Conservation (phyloP, 2,888 invertebrate genomes). For the Frankliniella fusca region DNA sequence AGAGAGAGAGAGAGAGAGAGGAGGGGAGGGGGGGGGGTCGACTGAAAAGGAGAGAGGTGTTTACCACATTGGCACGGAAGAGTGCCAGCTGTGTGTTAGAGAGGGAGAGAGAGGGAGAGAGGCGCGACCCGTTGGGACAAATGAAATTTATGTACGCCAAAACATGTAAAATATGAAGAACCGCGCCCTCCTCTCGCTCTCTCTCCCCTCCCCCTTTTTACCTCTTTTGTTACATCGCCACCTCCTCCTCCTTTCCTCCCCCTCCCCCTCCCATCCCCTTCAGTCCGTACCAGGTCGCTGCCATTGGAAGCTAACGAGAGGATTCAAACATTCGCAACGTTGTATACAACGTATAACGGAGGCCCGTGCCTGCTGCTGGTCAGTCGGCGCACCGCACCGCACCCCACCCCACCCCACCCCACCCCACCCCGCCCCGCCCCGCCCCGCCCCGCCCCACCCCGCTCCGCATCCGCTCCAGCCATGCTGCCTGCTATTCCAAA, state of each 20-base stretch:
- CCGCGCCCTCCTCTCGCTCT: neutral
- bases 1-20: neutral
- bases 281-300: neutral
- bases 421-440: too few species aligned
- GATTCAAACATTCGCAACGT: slow-evolving; percentile 22
- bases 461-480: neutral
- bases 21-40: neutral
- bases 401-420: too few species aligned
- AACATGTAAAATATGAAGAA: slow-evolving; percentile 25
- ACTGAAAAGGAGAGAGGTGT: neutral
- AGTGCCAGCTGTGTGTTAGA: neutral
- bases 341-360: neutral
- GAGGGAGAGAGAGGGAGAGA: neutral
- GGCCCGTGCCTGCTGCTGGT: neutral
- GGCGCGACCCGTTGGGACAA: neutral
- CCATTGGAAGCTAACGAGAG: slow-evolving; percentile 11
- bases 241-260: neutral
- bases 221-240: neutral
- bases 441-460: too few species aligned
- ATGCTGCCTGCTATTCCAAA: neutral
- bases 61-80: too few species aligned
- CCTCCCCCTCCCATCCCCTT: neutral
- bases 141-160: slow-evolving; percentile 19
- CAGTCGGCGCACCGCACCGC: too few species aligned
- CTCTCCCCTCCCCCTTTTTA: neutral